Base-by-base conservation (phyloP, 2,113 vertebrate genomes). In the Anhinga anhinga region DNA sequence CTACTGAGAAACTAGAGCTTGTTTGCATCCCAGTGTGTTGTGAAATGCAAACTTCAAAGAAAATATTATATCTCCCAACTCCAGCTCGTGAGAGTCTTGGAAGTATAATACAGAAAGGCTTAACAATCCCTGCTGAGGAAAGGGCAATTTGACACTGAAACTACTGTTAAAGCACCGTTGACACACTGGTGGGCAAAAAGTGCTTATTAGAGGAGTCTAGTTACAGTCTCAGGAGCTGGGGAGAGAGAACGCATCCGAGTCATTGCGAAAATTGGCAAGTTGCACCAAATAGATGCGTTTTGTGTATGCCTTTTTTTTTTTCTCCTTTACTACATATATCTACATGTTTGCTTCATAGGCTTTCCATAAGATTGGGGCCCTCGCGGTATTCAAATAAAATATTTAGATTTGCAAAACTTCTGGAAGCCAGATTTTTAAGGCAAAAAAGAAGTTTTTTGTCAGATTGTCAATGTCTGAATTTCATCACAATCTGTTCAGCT, bases 11-110 rank as follows among this genome's bases (percentile, higher is more conserved):
- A 97, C 98, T 93, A 96, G 96, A 98, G 97, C 96, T 98, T 97
- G 97, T 98, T 98, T 98, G 98, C 98, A 97, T 98, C 98, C 97
- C 97, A 97, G 98, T 90, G 97, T 98, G 98, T 96, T 98, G 94
- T 97, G 97, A 98, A 98, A 98, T 96, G 94, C 97, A 96, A 97
- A 98, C 98, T 98, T 98, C 98, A 98, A 98, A 98, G 98, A 98
- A 98, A 98, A 98, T 97, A 96, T 98, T 98, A 90, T 98, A 98
- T 98, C 98, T 98, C 98, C 97, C 95, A 98, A 98, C 98, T 98
- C 98, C 98, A 98, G 98, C 98, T 98, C 98, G 84, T 96, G 95
- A 98, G 97, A 97, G 93, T 97, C 97, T 98, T 98, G 98, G 98
- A 98, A 98, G 98, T 98, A 97, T 98, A 98, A 98, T 98, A 96